Conservation (phyloP, 1,140 invertebrate genomes). For the Pentalonia nigronervosa region DNA sequence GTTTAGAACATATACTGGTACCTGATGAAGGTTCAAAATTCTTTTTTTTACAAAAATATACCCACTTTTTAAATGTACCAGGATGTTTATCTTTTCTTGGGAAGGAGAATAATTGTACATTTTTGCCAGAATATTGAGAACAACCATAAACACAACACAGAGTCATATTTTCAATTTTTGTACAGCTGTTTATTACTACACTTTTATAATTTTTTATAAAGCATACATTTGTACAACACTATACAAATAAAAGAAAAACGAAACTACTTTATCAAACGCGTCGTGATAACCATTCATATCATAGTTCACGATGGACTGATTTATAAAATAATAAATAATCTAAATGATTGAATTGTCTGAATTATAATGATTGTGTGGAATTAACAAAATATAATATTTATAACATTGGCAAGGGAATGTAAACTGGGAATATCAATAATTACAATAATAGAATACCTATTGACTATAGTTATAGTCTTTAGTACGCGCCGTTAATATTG, state of each 20-base stretch:
- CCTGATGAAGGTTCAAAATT: too few relatives aligned
- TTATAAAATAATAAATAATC: not conserved
- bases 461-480: too few relatives aligned
- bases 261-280: too few relatives aligned
- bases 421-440: too few relatives aligned
- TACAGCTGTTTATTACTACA: not conserved
- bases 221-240: not conserved
- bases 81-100: not conserved
- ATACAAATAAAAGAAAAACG: too few relatives aligned
- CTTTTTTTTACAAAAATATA: too few relatives aligned
- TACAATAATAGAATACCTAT: too few relatives aligned
- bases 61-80: not conserved
- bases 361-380: not conserved
- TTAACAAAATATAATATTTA: not conserved
- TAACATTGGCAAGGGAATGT: too few relatives aligned
- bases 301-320: not conserved
- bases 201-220: not conserved
- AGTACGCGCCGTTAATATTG: too few relatives aligned
- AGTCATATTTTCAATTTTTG: too few relatives aligned
- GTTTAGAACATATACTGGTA: too few relatives aligned
- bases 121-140: not conserved
- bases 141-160: not conserved
- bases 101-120: not conserved
- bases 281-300: too few relatives aligned
- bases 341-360: not conserved